Percentiles rank a stretch among this genome's conserved stretches.
These are phyloP conservation scores for Protosalanx chinensis DNA, from an alignment of 2,797 vertebrate species.

Conservation along the genomic window DNA sequence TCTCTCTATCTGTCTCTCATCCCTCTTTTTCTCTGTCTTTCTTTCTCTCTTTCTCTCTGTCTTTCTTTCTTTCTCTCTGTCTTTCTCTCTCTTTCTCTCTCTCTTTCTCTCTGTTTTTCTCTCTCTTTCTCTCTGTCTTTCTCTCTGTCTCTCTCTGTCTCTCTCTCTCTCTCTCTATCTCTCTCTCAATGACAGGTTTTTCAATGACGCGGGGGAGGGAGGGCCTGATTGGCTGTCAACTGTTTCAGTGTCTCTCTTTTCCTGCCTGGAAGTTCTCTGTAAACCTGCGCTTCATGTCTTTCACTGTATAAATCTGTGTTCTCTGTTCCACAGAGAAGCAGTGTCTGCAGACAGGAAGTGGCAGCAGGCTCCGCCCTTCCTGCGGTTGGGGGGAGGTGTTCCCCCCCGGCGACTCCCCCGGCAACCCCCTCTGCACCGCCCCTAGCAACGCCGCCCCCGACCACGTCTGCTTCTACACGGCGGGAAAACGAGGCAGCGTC, in stretches of 20 bases:
- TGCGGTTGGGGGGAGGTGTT: constrained; percentile 24
- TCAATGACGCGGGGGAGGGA: too few relatives aligned
- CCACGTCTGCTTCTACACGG: constrained; percentile 25
- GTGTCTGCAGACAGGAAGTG: constrained; percentile 70
- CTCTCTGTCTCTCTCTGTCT: too few relatives aligned
- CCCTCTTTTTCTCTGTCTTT: too few relatives aligned
- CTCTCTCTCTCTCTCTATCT: too few relatives aligned
- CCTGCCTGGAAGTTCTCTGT: background rate
- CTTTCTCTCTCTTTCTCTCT: too few relatives aligned
- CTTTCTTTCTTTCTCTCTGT: too few relatives aligned
- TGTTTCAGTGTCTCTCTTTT: background rate
- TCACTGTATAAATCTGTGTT: background rate
- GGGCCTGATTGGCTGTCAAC: too few relatives aligned
- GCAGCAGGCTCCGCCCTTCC: constrained; percentile 51
- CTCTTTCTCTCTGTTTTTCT: background rate
- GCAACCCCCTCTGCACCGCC: background rate
- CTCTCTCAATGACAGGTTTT: background rate
- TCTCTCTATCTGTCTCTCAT: too few relatives aligned
- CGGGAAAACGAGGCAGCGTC: background rate
- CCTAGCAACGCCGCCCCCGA: constrained; percentile 25
- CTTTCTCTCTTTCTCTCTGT: too few relatives aligned
- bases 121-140: background rate
- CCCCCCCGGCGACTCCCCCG: constrained; percentile 20
- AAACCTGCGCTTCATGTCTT: too few relatives aligned
- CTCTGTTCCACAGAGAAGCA: constrained; percentile 37